Conservation (phyloP, 2,888 invertebrate genomes). For the Lysandra coridon region DNA sequence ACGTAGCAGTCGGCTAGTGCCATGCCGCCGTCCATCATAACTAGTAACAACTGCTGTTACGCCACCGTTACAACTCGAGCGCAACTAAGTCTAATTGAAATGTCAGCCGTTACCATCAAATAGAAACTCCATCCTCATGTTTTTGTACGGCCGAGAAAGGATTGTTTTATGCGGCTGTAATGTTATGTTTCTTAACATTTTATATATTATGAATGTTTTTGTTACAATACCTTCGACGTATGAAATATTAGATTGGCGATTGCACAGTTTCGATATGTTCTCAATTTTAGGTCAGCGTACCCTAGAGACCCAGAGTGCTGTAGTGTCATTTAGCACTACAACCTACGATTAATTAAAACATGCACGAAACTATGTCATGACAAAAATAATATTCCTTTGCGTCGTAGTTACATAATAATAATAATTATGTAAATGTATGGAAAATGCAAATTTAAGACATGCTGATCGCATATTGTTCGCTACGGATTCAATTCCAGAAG, state of each 20-base stretch:
- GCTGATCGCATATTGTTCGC: not conserved
- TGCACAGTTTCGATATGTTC: not conserved
- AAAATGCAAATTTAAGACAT: not conserved
- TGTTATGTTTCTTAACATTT: not conserved
- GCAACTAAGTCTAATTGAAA: slow-evolving; percentile 69
- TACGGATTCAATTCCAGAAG: not conserved
- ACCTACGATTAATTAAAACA: slow-evolving; percentile 25
- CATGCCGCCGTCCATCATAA: slow-evolving; percentile 34
- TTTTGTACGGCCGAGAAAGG: not conserved
- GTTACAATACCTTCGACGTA: not conserved
- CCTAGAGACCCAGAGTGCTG: not conserved
- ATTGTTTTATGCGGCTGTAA: not conserved
- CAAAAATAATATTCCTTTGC: not conserved
- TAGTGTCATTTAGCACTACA: not conserved
- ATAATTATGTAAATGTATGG: not conserved
- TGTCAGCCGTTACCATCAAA: slow-evolving; percentile 55
- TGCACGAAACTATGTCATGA: not conserved
- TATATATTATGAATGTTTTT: not conserved
- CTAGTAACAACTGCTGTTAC: slow-evolving; percentile 31
- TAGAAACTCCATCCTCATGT: slow-evolving; percentile 32
- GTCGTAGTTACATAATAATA: slow-evolving; percentile 3
- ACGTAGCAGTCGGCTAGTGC: not conserved
- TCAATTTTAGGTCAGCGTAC: not conserved
- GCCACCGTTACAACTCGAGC: slow-evolving; percentile 43
- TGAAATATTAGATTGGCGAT: slow-evolving; percentile 3